Base-by-base conservation (phyloP, 2,888 invertebrate genomes). In the Hemicrepidius hirtus region DNA sequence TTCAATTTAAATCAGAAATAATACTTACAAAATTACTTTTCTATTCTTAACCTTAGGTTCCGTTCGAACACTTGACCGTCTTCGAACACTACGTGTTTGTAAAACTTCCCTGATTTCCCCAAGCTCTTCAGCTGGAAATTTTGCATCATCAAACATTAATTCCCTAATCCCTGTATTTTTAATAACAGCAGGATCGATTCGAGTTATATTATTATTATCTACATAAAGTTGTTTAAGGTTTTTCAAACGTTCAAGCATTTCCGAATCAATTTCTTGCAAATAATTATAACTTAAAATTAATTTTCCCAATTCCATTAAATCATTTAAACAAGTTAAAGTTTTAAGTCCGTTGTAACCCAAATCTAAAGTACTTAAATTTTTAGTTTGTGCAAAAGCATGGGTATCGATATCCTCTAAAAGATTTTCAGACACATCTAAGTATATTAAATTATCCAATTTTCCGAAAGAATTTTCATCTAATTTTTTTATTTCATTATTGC, bases 401-500 rank as follows among this genome's bases (percentile, higher is more conserved):
- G 13, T 16, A 16, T 69, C 63, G 12, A 69, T 32, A 1, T 55
- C 12, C 10, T 53, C 63, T 5, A 69, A 24, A 10, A 21, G 21
- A 28, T 69, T 69, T 35, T 69, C 69, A 7, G 69, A 69, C 3
- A 63, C 24, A 21, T 69, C 63, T 7, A 69, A 35, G 21, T 55
- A 69, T 13, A 69, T 63, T 12, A 69, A n/a, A 44, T 32, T 69
- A 4, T 21, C n/a, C 35, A 69, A 3, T 5, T 18, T 13, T 13
- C 69, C 69, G 2, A 69, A 41, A 3, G 55, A 63, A 18, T 63
- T 35, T 18, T 24, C 44, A 13, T 55, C 18, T n/a, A 69, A 12
- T 7, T 32, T 40, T 18, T n/a, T 16, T 6, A 69, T 63, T 12
- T 62, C 53, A 35, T 69, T 69, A 16, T 69, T 63, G 18, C 55